A percentile compares a stretch with the other conserved stretches of the same genome.
Conservation (phyloP, 2,797 vertebrate species). For the Thripadectes ignobilis region DNA sequence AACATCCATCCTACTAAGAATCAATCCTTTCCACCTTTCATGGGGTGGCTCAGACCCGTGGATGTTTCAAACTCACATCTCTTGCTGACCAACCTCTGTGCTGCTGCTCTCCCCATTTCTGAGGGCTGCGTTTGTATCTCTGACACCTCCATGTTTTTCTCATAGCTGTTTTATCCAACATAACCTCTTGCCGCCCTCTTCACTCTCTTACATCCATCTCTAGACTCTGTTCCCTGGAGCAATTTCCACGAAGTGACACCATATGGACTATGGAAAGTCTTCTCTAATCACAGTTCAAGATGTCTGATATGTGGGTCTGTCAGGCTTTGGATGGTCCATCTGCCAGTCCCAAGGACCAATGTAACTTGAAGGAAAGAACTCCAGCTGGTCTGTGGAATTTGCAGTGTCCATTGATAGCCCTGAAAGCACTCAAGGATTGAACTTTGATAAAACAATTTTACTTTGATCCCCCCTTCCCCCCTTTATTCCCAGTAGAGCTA, state of each 20-base stretch:
- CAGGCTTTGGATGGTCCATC: background rate
- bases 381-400: background rate
- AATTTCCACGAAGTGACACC: background rate
- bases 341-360: background rate
- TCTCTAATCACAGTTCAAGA: background rate
- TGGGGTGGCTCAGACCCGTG: background rate
- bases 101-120: background rate
- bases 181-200: background rate
- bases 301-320: fast-evolving
- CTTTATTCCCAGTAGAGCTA: background rate
- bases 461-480: fast-evolving
- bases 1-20: background rate
- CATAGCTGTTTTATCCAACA: background rate
- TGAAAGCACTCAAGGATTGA: background rate
- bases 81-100: fast-evolving
- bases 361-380: background rate
- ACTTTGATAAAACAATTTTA: background rate
- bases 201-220: background rate
- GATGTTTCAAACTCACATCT: background rate
- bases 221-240: background rate
- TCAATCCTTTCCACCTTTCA: background rate
- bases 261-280: background rate
- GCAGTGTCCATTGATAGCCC: background rate
- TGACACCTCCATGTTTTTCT: background rate
- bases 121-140: background rate